Percentiles rank a stretch among this genome's conserved stretches.
Evolutionary conservation across 1,140 invertebrate species (phyloP).

Genomic region (Ganaspis sp.): DNA sequence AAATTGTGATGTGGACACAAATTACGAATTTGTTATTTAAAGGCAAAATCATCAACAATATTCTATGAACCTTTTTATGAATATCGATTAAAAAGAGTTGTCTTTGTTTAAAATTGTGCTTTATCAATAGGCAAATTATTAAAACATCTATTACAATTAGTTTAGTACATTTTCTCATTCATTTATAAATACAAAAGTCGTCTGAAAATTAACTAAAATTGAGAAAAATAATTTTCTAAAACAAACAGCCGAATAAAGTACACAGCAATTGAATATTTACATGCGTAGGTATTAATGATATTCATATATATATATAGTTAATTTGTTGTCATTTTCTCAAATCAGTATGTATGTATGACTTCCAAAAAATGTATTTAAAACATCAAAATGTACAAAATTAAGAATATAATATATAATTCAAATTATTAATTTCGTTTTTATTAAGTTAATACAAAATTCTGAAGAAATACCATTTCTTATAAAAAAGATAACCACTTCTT

Average conservation of each 20-base stretch:
- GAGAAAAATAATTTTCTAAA: no score
- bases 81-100: no score
- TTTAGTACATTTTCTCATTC: no score
- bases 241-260: not conserved
- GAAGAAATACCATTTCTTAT: no score
- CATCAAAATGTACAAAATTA: conserved; percentile 11
- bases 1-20: not conserved
- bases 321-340: not conserved
- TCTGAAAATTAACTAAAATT: no score
- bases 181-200: no score
- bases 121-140: no score
- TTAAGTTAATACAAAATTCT: no score
- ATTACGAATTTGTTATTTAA: not conserved
- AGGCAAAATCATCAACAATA: no score
- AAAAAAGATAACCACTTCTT: no score
- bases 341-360: conserved; percentile 10
- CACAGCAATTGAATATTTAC: not conserved
- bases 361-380: conserved; percentile 23
- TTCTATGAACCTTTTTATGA: no score
- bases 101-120: no score
- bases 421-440: not conserved
- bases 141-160: not conserved
- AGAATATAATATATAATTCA: not conserved
- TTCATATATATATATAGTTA: not conserved
- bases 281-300: not conserved